Base-by-base conservation (phyloP, 2,797 vertebrate genomes). In the Telmatherina bonti region DNA sequence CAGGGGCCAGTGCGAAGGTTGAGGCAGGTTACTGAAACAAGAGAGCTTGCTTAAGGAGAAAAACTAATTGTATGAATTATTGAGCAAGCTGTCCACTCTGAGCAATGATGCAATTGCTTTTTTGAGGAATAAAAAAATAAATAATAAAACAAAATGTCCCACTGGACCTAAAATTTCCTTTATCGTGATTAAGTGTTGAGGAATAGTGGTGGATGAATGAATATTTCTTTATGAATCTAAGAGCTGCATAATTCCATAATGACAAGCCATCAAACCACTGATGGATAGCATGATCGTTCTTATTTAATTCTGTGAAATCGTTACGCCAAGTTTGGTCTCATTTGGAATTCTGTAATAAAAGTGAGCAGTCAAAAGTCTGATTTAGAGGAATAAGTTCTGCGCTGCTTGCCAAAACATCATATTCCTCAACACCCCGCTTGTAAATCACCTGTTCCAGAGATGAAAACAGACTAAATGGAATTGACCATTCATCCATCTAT, bases 61-160 rank as follows among this genome's bases (percentile, higher is more conserved):
- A 94, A 92, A 93, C 87, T 90, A 91, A 92, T 94, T 90, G 90
- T 92, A 93, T 94, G 92, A 93, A 93, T 94, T 91, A 93, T 92
- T 91, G 91, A 94, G 83, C 58, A 87, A 78, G 79, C 89, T 90
- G 89, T 91, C 90, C 64, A 70, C 83, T 79, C 70, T 91, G 90
- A 93, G 82, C 82, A 88, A 93, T 88, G 86, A 80, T 74, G 69
- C 85, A 81, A 88, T 86, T 67, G 75, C 24, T 70, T 83, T 86
- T 87, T 85, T 30, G 36, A 22, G 51, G 62, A 30, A 62, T 53
- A 83, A 69, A 78, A 62, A 78, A 76, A 75, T 31, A 85, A 90
- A 82, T 68, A 56, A 83, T 76, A 61, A 72, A 82, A 81, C 27
- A 31, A 65, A 83, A 81, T 70, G 62, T 70, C 58, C 76, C 79